Percentiles rank a stretch among this genome's conserved stretches.
Conservation (phyloP, 2,113 vertebrate species). For the Nannospalax galili region DNA sequence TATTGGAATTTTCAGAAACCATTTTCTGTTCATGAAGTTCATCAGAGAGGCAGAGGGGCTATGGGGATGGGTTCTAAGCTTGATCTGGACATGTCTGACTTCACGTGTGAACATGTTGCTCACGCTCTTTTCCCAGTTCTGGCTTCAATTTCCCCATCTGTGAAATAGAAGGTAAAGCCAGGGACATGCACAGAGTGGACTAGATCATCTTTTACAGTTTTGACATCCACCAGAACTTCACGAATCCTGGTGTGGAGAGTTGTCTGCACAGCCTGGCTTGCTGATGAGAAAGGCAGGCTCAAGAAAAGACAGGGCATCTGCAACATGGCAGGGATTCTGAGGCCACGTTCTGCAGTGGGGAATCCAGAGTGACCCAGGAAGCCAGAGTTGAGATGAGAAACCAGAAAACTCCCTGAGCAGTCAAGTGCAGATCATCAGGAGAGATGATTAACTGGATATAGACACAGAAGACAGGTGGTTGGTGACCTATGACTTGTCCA, state of each 20-base stretch:
- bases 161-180: neutral
- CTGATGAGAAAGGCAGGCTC: neutral
- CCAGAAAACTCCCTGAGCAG: slow-evolving; percentile 48
- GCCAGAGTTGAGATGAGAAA: slow-evolving; percentile 32
- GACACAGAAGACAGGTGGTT: slow-evolving; percentile 21
- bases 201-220: neutral
- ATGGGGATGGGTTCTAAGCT: neutral
- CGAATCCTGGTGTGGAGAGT: neutral
- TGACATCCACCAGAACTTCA: neutral
- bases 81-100: neutral
- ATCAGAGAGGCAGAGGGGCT: neutral
- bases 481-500: slow-evolving; percentile 71
- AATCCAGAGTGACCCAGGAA: slow-evolving; percentile 41
- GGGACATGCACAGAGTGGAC: neutral
- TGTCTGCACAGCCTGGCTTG: neutral
- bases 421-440: slow-evolving; percentile 53
- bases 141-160: neutral
- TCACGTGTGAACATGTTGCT: neutral
- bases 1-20: neutral
- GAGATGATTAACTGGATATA: slow-evolving; percentile 42
- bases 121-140: neutral
- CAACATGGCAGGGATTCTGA: neutral
- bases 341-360: slow-evolving; percentile 28
- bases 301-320: neutral
- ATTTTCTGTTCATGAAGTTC: neutral